These are phyloP conservation scores for Microctonus hyperodae DNA, from an alignment of 2,888 invertebrate species.

Conservation along the genomic window DNA sequence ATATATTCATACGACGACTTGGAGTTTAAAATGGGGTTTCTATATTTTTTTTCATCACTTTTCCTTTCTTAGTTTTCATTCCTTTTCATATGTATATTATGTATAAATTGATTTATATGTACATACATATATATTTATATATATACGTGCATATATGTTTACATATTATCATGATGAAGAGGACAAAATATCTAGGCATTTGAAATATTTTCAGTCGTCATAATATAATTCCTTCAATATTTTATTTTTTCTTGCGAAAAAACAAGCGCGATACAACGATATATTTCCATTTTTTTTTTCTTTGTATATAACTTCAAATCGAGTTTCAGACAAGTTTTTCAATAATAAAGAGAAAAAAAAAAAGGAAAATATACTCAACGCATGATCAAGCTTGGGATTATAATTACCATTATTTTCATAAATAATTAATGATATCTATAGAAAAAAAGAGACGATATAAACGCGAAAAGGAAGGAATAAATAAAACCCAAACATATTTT, in stretches of 20 bases:
- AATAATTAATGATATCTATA: background rate
- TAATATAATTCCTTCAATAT: background rate
- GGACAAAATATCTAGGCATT: background rate
- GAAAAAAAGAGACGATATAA: background rate
- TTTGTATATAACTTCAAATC: background rate
- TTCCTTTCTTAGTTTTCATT: background rate
- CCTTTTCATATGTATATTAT: background rate
- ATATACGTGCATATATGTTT: background rate
- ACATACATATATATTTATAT: too few species aligned
- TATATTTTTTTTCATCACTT: slow-evolving; percentile 29
- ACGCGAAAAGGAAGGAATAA: background rate
- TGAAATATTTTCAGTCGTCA: background rate
- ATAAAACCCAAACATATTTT: slow-evolving; percentile 2
- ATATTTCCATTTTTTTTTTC: background rate
- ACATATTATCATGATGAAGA: background rate
- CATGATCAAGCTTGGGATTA: background rate
- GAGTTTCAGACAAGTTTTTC: background rate
- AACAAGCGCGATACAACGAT: background rate
- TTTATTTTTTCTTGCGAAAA: background rate
- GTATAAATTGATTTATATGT: too few species aligned
- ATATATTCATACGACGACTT: slow-evolving; percentile 53
- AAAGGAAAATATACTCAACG: background rate
- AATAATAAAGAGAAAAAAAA: background rate
- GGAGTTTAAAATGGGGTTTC: slow-evolving; percentile 45
- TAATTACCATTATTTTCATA: background rate